These are phyloP conservation scores for Trichopoda pennipes DNA, from an alignment of 2,888 invertebrate genomes.

Conservation along the genomic window DNA sequence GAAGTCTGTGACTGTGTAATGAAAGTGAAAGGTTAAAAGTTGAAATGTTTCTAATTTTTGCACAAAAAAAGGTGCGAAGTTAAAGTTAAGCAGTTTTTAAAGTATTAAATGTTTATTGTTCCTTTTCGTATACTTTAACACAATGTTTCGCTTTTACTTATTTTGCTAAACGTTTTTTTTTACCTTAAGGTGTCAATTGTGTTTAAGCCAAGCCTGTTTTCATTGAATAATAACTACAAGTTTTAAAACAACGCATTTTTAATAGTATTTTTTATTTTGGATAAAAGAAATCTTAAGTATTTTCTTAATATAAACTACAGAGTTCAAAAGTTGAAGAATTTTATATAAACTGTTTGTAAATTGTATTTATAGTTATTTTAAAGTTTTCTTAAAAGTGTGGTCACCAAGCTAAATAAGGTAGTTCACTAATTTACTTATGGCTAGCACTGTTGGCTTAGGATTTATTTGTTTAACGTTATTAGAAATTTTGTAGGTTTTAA, in stretches of 20 bases:
- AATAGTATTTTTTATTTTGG: neutral
- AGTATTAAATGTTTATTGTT: constrained; percentile 39
- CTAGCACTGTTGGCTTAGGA: constrained; percentile 1
- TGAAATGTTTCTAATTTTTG: constrained; percentile 60
- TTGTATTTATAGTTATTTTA: constrained; percentile 29
- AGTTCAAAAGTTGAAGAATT: constrained; percentile 62
- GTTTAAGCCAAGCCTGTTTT: constrained; percentile 66
- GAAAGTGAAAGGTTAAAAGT: constrained; percentile 72
- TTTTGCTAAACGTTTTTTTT: neutral
- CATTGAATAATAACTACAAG: constrained; percentile 47
- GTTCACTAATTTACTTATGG: constrained; percentile 16
- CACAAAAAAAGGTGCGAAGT: constrained; percentile 63
- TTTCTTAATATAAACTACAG: constrained; percentile 1
- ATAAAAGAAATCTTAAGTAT: neutral
- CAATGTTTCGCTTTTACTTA: constrained; percentile 7
- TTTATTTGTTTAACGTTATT: neutral
- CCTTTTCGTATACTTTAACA: constrained; percentile 6
- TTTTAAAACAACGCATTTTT: constrained; percentile 60
- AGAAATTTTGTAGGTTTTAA: constrained; percentile 1
- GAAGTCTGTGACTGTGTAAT: constrained; percentile 63
- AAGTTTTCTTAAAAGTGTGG: neutral
- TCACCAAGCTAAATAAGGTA: neutral
- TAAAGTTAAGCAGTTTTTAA: constrained; percentile 58
- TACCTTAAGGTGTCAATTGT: constrained; percentile 55
- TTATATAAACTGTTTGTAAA: constrained; percentile 23